Base-by-base conservation (phyloP, 2,888 invertebrate genomes). In the Ornithoptera priamus region DNA sequence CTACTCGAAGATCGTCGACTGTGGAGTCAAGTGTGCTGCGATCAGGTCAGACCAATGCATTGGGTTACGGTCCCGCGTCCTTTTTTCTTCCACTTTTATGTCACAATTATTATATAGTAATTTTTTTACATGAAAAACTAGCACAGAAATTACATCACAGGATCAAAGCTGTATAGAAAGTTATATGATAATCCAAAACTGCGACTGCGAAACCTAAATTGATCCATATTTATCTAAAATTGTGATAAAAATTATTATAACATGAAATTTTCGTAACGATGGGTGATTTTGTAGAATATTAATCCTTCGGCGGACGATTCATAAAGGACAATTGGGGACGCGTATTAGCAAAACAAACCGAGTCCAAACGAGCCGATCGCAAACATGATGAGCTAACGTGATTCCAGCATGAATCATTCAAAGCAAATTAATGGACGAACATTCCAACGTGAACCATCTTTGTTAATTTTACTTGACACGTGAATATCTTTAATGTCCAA, bases 361-460 rank as follows among this genome's bases (percentile, higher is more conserved):
- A 30, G n/a, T 59, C 58, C 63, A 68, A 68, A 68, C 63, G 63
- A 63, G 30, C 30, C 50, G 50, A 59, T 59, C 20, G 39, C 46
- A 68, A 68, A 68, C 68, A 68, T 39, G 50, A 53, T 60, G 58
- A 30, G 59, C 58, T 59, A 68, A 64, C 53, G 20, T 59, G 59
- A 15, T 22, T 65, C 56, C 56, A 30, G 12, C 39, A 36, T 68
- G 68, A 63, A 30, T 63, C 62, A 63, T 57, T n/a, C 20, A 8
- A 39, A 8, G 24, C n/a, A 12, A 63, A 63, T 50, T 30, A 62
- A 10, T 63, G 10, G 10, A 22, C 57, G 22, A 22, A 15, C n/a
- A 58, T 58, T 53, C n/a, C 6, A n/a, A 18, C 6, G 4, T 53
- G 8, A 53, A 53, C 18, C 18, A 53, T n/a, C 18, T n/a, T 7